phyloP scores from a whole-genome alignment of 2,888 invertebrate species.

The Tipula vernalis region DNA sequence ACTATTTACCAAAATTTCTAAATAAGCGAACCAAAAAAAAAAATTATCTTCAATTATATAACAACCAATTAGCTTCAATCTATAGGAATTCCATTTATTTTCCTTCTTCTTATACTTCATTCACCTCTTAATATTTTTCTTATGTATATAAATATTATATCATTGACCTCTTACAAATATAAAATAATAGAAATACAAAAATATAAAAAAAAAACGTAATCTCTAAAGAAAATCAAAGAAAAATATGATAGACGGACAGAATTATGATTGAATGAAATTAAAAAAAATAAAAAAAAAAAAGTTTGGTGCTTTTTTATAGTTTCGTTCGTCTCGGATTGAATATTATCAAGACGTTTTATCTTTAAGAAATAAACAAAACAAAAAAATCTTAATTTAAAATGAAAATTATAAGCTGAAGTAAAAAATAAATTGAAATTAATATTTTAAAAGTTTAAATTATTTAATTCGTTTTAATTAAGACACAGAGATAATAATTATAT shows the following conservation, averaged over 20 bases:
- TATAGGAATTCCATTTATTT: not conserved
- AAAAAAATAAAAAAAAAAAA: not conserved
- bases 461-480: not conserved
- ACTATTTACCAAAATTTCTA: not conserved
- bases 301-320: not conserved
- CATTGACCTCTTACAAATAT: not conserved
- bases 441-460: not conserved
- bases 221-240: not conserved
- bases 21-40: not conserved
- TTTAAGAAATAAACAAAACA: not conserved
- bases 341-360: not conserved
- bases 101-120: not conserved
- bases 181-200: not conserved
- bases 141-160: not conserved
- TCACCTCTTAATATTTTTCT: not conserved
- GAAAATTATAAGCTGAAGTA: not conserved
- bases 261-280: not conserved
- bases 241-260: conserved; percentile 4
- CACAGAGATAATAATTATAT: not conserved
- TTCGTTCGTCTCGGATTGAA: not conserved
- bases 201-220: not conserved
- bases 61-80: not conserved
- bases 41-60: not conserved
- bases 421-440: not conserved
- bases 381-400: not conserved